Conservation (phyloP, 1,140 invertebrate genomes). For the Drosophila grimshawi region DNA sequence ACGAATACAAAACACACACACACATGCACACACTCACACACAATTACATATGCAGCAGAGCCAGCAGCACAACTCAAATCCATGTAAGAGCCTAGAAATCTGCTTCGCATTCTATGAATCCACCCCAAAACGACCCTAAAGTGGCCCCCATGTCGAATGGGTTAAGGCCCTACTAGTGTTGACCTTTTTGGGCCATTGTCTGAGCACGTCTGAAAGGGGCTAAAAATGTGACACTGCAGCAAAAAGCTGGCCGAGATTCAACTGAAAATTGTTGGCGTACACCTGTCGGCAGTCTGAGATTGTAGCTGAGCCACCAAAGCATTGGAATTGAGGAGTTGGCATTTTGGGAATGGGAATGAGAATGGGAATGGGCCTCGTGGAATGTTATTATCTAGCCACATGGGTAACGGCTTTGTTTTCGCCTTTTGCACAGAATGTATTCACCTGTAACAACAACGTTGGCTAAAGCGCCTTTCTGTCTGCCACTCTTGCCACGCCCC, state of each 20-base stretch:
- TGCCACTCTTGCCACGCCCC: slow-evolving; percentile 4
- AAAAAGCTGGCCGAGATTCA: slow-evolving; percentile 72
- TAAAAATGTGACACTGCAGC: slow-evolving; percentile 71
- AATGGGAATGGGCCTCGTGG: slow-evolving; percentile 27
- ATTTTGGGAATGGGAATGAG: neutral
- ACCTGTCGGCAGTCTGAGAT: slow-evolving; percentile 62
- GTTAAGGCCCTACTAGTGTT: slow-evolving; percentile 66
- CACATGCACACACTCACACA: slow-evolving; percentile 10
- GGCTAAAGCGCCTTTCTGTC: slow-evolving; percentile 62
- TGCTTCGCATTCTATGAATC: neutral
- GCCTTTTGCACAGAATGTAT: slow-evolving; percentile 41
- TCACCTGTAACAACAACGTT: slow-evolving; percentile 58
- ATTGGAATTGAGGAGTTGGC: neutral
- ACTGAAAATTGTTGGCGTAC: slow-evolving; percentile 67
- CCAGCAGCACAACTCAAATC: slow-evolving; percentile 36
- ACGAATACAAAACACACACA: slow-evolving; percentile 4
- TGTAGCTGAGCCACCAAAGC: slow-evolving; percentile 24
- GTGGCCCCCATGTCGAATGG: slow-evolving; percentile 14
- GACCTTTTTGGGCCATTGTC: slow-evolving; percentile 76
- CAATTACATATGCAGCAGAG: too few relatives aligned
- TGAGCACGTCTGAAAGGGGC: slow-evolving; percentile 71
- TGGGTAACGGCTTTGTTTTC: slow-evolving; percentile 77
- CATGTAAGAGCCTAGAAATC: slow-evolving; percentile 16
- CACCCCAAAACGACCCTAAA: slow-evolving; percentile 26
- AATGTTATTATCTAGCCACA: slow-evolving; percentile 80